A percentile compares a stretch with the other conserved stretches of the same genome.
phyloP scores from a whole-genome alignment of 2,888 invertebrate species.

The Eretmocerus hayati region DNA sequence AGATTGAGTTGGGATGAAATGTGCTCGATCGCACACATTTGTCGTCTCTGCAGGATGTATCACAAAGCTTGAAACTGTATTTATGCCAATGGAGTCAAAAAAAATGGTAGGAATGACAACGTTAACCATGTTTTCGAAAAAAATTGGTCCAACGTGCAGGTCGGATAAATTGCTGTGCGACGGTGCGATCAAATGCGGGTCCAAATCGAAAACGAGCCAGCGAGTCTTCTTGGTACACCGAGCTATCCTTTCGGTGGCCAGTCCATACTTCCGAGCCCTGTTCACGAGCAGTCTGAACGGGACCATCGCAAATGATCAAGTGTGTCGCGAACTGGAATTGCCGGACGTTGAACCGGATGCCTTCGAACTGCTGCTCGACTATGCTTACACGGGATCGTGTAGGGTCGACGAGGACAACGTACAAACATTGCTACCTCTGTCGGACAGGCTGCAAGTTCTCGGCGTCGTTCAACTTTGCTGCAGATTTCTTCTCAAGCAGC shows the following conservation, averaged over 20 bases:
- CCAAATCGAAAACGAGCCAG: slow-evolving; percentile 43
- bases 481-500: slow-evolving; percentile 57
- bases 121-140: too few relatives aligned
- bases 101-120: too few relatives aligned
- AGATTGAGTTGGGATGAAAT: too few relatives aligned
- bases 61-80: too few relatives aligned
- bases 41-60: too few relatives aligned
- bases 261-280: slow-evolving; percentile 67
- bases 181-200: slow-evolving; percentile 57
- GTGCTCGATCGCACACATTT: too few relatives aligned
- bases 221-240: slow-evolving; percentile 60
- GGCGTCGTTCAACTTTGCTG: slow-evolving; percentile 67
- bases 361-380: slow-evolving; percentile 64
- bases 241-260: slow-evolving; percentile 63
- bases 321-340: not conserved
- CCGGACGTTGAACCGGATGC: slow-evolving; percentile 50
- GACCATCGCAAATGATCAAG: slow-evolving; percentile 35
- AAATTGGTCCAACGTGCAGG: too few relatives aligned
- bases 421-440: slow-evolving; percentile 60
- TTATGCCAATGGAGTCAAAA: too few relatives aligned
- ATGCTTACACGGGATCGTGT: slow-evolving; percentile 66
- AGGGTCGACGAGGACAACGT: slow-evolving; percentile 60
- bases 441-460: slow-evolving; percentile 67
- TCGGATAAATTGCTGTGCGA: slow-evolving; percentile 63
- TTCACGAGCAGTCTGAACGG: slow-evolving; percentile 60